These are phyloP conservation scores for Hypocryptadius cinnamomeus DNA, from an alignment of 2,113 vertebrate species.

Conservation along the genomic window DNA sequence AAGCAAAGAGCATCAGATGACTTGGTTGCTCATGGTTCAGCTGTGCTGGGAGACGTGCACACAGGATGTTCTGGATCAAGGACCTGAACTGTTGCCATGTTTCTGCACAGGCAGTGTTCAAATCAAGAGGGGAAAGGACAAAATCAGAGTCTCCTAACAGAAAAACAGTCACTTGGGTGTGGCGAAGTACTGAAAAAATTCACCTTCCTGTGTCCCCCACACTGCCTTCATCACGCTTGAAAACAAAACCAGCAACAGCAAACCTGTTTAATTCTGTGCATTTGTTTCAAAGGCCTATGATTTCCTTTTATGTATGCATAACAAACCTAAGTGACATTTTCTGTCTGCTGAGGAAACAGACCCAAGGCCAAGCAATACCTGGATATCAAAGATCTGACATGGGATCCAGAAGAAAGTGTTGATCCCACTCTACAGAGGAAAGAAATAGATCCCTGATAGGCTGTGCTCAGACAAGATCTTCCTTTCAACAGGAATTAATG, in stretches of 20 bases:
- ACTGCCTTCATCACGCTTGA: neutral
- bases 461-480: neutral
- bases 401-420: neutral
- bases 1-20: neutral
- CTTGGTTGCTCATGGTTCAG: neutral
- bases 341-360: neutral
- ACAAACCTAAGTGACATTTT: neutral
- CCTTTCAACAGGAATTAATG: neutral
- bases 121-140: neutral
- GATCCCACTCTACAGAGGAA: neutral
- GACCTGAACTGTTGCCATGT: neutral
- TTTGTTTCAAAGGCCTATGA: neutral
- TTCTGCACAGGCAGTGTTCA: neutral
- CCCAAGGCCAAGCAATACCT: neutral
- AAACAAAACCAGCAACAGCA: neutral
- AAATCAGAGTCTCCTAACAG: neutral
- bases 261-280: neutral
- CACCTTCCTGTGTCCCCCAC: too few species aligned
- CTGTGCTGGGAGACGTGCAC: neutral
- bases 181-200: neutral
- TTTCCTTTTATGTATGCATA: neutral
- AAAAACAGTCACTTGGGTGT: neutral
- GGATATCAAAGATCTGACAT: neutral
- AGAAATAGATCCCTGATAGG: neutral
- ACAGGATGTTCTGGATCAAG: neutral